A percentile compares a stretch with the other conserved stretches of the same genome.
Evolutionary conservation across 2,888 invertebrate species (phyloP).

Genomic region (Rhabditoides inermis): DNA sequence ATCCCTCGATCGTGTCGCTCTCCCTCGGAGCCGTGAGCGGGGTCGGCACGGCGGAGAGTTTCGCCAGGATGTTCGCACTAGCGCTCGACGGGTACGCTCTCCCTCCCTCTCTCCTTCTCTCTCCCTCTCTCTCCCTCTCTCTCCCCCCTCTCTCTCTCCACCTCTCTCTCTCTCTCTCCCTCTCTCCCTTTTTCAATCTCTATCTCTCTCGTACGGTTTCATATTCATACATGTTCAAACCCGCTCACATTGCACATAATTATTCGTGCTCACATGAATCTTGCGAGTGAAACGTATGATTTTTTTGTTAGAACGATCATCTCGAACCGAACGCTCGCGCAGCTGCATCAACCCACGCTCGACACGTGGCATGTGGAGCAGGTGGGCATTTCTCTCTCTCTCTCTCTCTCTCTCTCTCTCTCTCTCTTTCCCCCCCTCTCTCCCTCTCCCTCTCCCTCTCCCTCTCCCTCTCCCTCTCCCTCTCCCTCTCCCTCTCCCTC

Average conservation of each 20-base stretch:
- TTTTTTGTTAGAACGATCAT: too few relatives aligned
- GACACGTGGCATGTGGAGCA: neutral
- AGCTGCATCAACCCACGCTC: constrained; percentile 4
- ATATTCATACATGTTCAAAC: too few relatives aligned
- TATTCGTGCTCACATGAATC: too few relatives aligned
- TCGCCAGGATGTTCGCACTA: constrained; percentile 36
- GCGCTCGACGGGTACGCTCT: too few relatives aligned
- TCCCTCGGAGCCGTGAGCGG: constrained; percentile 38
- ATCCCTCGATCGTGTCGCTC: constrained; percentile 32
- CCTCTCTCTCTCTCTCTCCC: neutral
- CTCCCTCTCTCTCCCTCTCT: neutral
- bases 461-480: neutral
- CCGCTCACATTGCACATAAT: too few relatives aligned
- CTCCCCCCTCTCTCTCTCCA: constrained; percentile 1
- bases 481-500: too few relatives aligned
- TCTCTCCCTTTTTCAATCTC: neutral
- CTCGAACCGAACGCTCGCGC: too few relatives aligned
- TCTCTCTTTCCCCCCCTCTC: neutral
- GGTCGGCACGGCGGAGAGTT: constrained; percentile 27
- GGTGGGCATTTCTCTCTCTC: neutral
- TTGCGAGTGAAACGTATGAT: too few relatives aligned
- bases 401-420: constrained; percentile 4
- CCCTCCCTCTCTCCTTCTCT: neutral
- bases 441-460: neutral
- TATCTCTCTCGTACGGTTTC: constrained; percentile 2